These are phyloP conservation scores for Rapana venosa DNA, from an alignment of 2,888 invertebrate species.

Conservation along the genomic window DNA sequence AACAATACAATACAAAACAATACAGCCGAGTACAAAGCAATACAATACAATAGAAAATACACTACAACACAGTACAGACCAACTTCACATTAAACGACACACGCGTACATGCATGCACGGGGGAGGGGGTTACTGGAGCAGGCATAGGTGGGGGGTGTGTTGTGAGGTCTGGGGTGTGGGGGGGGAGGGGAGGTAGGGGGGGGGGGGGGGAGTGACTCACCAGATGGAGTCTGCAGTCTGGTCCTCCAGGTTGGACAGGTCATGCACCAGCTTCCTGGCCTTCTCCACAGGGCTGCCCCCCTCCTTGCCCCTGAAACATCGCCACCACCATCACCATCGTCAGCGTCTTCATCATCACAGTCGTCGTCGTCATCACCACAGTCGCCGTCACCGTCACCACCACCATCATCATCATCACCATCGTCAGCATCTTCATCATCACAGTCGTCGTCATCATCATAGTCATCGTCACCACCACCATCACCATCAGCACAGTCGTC, in stretches of 20 bases:
- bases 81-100: background rate
- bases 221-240: conserved; percentile 60
- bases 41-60: no score
- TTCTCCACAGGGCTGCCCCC: conserved; percentile 53
- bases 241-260: conserved; percentile 62
- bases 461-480: no score
- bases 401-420: background rate
- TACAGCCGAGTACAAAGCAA: no score
- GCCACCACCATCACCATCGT: background rate
- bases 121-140: background rate
- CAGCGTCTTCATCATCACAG: background rate
- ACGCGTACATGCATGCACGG: background rate
- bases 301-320: conserved; percentile 37
- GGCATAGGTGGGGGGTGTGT: no score
- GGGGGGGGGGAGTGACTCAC: conserved; percentile 54
- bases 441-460: background rate
- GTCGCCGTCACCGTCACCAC: no score
- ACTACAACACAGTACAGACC: no score
- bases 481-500: background rate
- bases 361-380: no score
- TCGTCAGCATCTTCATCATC: background rate
- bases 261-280: conserved; percentile 61
- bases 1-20: no score
- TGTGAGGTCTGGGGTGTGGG: no score
- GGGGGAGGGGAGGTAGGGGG: no score